phyloP scores from a whole-genome alignment of 2,888 invertebrate genomes.

The Eugnorisma glareosa region DNA sequence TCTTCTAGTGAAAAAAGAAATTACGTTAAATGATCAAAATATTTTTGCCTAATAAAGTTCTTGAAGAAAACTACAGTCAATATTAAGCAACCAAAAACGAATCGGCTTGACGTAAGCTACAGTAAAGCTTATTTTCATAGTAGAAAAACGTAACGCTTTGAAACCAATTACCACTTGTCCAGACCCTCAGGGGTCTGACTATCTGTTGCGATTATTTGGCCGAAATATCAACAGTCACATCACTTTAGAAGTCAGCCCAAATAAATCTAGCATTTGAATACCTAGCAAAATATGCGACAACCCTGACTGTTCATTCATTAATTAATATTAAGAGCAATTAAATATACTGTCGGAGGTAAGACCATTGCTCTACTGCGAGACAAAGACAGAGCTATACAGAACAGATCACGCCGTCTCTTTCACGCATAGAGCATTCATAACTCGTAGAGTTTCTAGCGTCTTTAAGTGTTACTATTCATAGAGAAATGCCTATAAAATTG shows the following conservation, averaged over 20 bases:
- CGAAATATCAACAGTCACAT: background rate
- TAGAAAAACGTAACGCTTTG: background rate
- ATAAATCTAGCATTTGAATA: background rate
- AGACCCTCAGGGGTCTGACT: background rate
- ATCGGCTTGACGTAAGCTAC: background rate
- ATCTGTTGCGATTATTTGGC: background rate
- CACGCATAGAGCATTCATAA: conserved; percentile 40
- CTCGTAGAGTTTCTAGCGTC: conserved; percentile 40
- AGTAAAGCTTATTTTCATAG: background rate
- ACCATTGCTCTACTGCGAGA: conserved; percentile 24
- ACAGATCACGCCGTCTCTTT: conserved; percentile 38
- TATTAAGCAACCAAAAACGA: background rate
- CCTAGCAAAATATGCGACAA: background rate
- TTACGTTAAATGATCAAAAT: too few species aligned
- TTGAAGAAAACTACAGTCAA: background rate
- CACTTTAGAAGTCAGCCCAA: background rate
- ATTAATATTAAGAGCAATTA: conserved; percentile 61
- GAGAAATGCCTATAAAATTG: conserved; percentile 62
- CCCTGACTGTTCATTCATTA: conserved; percentile 46
- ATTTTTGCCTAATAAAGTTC: too few species aligned
- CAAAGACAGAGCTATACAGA: conserved; percentile 22
- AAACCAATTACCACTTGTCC: background rate
- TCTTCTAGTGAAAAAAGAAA: too few species aligned
- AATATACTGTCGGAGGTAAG: conserved; percentile 49
- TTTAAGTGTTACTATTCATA: conserved; percentile 56